phyloP scores from a whole-genome alignment of 2,888 invertebrate species.

The Petrolisthes manimaculis region DNA sequence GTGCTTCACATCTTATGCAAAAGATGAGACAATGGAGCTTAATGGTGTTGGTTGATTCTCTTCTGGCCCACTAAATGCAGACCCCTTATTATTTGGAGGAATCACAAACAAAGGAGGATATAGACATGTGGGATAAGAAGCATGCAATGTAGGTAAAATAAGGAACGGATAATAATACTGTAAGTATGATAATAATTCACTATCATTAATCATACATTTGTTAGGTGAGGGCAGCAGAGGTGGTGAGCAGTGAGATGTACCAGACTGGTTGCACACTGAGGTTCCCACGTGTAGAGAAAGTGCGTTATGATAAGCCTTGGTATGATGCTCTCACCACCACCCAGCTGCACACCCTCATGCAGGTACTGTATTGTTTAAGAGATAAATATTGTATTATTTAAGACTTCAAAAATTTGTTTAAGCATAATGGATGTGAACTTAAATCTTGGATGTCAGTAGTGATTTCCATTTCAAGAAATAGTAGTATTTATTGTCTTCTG shows the following conservation, averaged over 20 bases:
- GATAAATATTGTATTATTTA: conserved; percentile 70
- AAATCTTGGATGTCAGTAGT: no score
- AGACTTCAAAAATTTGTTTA: background rate
- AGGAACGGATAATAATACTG: background rate
- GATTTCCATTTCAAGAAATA: no score
- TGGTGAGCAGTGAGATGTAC: conserved; percentile 78
- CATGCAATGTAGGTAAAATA: no score
- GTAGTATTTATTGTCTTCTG: no score
- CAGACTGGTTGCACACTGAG: conserved; percentile 83
- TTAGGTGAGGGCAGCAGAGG: conserved; percentile 87
- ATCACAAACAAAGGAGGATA: no score
- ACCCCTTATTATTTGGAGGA: no score
- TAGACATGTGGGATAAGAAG: no score
- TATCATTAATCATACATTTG: background rate
- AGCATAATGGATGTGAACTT: no score
- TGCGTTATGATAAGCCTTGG: conserved; percentile 88
- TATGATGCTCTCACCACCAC: conserved; percentile 80
- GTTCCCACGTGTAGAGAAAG: conserved; percentile 84
- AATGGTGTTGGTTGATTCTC: no score
- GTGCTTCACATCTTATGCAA: no score
- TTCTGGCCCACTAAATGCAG: no score
- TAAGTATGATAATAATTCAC: background rate
- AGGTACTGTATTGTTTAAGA: conserved; percentile 69
- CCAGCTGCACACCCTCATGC: conserved; percentile 75
- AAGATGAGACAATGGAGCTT: no score